Evolutionary conservation across 2,888 invertebrate genomes (phyloP).

Genomic region (Diabrotica balteata): DNA sequence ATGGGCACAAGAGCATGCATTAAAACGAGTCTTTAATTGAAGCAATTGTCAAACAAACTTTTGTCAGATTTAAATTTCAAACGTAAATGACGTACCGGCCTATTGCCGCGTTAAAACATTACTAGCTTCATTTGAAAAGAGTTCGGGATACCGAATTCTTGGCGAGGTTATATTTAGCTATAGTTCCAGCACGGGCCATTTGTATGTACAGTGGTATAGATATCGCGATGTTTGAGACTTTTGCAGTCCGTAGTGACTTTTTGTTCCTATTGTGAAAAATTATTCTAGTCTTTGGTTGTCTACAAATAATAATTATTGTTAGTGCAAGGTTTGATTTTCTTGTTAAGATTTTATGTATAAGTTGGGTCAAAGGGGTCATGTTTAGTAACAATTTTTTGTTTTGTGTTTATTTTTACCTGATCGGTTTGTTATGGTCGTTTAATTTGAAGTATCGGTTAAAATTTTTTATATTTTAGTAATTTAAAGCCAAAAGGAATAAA

Average conservation of each 20-base stretch:
- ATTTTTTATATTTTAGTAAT: no score
- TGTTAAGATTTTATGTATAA: neutral
- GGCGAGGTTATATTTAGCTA: slow-evolving; percentile 4
- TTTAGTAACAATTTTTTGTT: slow-evolving; percentile 8
- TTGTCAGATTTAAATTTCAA: neutral
- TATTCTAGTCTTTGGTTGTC: neutral
- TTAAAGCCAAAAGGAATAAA: no score
- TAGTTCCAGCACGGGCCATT: neutral
- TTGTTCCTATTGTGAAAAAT: slow-evolving; percentile 9
- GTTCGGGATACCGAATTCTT: slow-evolving; percentile 1
- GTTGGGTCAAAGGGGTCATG: neutral
- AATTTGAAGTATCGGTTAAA: no score
- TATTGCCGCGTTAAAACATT: neutral
- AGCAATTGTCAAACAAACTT: no score
- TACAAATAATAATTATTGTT: no score
- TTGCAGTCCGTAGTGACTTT: neutral
- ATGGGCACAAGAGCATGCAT: no score
- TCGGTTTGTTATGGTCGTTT: no score
- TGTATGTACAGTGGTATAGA: slow-evolving; percentile 4
- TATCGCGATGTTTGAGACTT: neutral
- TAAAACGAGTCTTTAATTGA: no score
- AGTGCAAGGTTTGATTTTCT: slow-evolving; percentile 2
- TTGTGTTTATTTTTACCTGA: no score
- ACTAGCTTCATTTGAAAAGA: neutral
- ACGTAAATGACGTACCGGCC: neutral